Evolutionary conservation across 1,140 invertebrate species (phyloP).

Genomic region (Drosophila funebris): DNA sequence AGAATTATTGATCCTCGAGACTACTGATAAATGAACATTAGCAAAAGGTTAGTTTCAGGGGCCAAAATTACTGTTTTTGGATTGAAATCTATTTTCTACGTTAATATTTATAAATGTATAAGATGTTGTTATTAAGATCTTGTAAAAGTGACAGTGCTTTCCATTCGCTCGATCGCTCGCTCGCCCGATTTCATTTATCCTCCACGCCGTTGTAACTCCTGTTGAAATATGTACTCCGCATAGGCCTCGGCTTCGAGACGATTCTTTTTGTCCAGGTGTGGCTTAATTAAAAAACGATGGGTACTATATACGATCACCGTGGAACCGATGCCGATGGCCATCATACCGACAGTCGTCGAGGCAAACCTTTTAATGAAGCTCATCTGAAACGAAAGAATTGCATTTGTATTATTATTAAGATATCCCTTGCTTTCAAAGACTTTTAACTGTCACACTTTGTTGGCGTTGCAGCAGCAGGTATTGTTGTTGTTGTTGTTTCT

Average conservation of each 20-base stretch:
- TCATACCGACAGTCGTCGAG: conserved; percentile 70
- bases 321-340: conserved; percentile 78
- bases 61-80: background rate
- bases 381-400: conserved; percentile 79
- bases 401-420: conserved; percentile 22
- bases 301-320: conserved; percentile 53
- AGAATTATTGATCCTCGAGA: background rate
- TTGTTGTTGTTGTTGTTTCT: background rate
- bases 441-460: conserved; percentile 49
- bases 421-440: background rate
- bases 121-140: conserved; percentile 8
- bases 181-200: background rate
- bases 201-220: conserved; percentile 49
- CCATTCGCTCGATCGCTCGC: background rate
- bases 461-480: too few relatives aligned
- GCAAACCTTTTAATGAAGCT: conserved; percentile 80
- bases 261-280: conserved; percentile 55
- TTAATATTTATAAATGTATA: conserved; percentile 19
- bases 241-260: conserved; percentile 68
- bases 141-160: background rate
- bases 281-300: conserved; percentile 68
- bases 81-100: conserved; percentile 23
- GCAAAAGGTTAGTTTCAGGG: background rate
- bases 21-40: conserved; percentile 4
- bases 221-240: conserved; percentile 79